Conservation (phyloP, 2,888 invertebrate species). For the Argynnis bischoffii region DNA sequence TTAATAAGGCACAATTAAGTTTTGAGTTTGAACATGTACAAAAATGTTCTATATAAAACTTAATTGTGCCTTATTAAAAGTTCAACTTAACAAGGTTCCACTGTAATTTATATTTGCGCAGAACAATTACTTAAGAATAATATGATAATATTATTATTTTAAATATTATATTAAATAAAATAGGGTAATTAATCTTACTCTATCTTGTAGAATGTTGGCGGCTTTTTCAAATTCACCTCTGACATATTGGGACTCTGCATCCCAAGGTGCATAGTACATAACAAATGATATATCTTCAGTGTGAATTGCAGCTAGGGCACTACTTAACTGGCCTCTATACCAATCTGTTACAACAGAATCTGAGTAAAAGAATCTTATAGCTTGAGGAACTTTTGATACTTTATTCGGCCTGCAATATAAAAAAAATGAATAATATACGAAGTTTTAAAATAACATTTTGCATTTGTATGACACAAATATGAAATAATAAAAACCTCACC, state of each 20-base stretch:
- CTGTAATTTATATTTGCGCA: no score
- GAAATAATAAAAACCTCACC: constrained; percentile 76
- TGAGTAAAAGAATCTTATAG: constrained; percentile 87
- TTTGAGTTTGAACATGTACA: no score
- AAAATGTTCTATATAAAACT: no score
- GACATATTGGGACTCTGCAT: constrained; percentile 91
- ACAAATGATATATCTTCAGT: constrained; percentile 90
- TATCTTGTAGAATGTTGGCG: constrained; percentile 86
- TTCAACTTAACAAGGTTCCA: no score
- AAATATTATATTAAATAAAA: constrained; percentile 2
- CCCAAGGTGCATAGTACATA: constrained; percentile 98
- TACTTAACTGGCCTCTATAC: constrained; percentile 88
- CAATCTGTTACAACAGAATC: constrained; percentile 88
- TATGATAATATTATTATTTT: background rate
- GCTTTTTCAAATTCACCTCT: constrained; percentile 88
- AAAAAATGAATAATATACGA: background rate
- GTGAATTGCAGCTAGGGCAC: constrained; percentile 83
- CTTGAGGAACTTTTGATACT: constrained; percentile 70
- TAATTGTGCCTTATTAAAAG: no score
- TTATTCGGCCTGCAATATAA: constrained; percentile 61
- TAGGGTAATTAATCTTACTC: constrained; percentile 76
- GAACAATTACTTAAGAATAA: background rate
- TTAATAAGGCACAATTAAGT: no score
- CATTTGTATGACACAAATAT: background rate
- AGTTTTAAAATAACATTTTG: no score